Base-by-base conservation (phyloP, 2,113 vertebrate species). In the Hippocampus mohnikei region DNA sequence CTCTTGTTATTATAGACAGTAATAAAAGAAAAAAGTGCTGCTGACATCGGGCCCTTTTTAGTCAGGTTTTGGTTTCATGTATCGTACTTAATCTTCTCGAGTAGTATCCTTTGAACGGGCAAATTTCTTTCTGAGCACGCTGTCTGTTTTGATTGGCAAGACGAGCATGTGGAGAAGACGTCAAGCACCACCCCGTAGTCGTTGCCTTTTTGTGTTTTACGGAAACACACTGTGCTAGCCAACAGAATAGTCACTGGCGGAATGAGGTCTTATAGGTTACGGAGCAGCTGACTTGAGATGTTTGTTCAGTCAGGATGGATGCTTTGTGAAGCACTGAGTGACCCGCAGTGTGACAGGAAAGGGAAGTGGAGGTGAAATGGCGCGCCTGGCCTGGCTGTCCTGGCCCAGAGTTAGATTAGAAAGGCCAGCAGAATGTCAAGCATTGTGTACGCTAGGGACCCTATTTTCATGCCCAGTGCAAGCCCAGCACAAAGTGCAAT, bases 341-440 rank as follows among this genome's bases (percentile, higher is more conserved):
- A 67, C 37, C 61, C 62, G 73, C 69, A 70, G 61, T 53, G 52
- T 73, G 70, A 73, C 88, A 87, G 89, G 89, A 91, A 90, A 77
- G 37, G 87, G 89, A 87, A 88, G 79, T 73, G 81, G 76, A 78
- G 82, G 78, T 79, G 73, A 61, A 78, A 55, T 72, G 67, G 58
- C 73, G 59, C 75, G 62, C 76, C 50, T 78, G 72, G 80, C 75
- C 60, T 62, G 33, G 60, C 33, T 37, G 33, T 37, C 46, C 62
- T 46, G 41, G 74, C 27, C 78, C 77, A 80, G 74, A 85, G 81
- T 74, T 78, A 55, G 60, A 75, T 80, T 67, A 79, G 69, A 90
- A 91, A 89, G 80, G 87, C 73, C 80, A 83, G 67, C 62, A 88
- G 73, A 89, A 89, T 87, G 88, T 86, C 88, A 83, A 50, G 69